Evolutionary conservation across 2,113 vertebrate genomes (phyloP).

Genomic region (Lophius piscatorius): DNA sequence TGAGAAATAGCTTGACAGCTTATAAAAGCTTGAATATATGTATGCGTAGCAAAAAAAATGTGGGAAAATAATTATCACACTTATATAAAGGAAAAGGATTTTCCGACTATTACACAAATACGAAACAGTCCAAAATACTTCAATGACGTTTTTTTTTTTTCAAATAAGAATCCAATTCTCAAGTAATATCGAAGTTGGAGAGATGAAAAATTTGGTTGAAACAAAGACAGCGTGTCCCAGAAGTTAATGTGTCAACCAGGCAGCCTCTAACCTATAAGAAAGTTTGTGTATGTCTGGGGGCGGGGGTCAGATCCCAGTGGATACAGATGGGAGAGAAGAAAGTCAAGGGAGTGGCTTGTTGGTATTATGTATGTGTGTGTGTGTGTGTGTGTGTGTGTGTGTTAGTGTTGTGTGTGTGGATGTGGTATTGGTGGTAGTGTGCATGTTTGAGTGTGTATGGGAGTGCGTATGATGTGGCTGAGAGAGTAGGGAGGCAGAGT

Average conservation of each 20-base stretch:
- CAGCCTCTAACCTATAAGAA: constrained; percentile 55
- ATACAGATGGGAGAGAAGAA: constrained; percentile 69
- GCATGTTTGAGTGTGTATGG: constrained; percentile 30
- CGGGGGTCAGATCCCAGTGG: constrained; percentile 52
- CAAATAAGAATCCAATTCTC: background rate
- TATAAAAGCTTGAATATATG: constrained; percentile 56
- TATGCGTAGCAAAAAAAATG: constrained; percentile 30
- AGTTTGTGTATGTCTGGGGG: constrained; percentile 17
- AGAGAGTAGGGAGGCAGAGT: constrained; percentile 61
- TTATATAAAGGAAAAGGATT: too few relatives aligned
- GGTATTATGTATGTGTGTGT: constrained; percentile 52
- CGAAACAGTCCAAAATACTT: too few relatives aligned
- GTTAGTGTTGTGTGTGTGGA: constrained; percentile 26
- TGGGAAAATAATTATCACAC: background rate
- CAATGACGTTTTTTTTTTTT: too few relatives aligned
- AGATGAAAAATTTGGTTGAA: constrained; percentile 29
- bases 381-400: constrained; percentile 27
- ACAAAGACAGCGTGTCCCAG: constrained; percentile 48
- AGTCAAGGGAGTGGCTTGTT: constrained; percentile 72
- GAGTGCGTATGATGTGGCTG: constrained; percentile 63
- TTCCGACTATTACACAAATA: too few relatives aligned
- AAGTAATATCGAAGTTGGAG: background rate
- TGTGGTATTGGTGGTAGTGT: constrained; percentile 41
- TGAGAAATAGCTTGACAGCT: constrained; percentile 22
- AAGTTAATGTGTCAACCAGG: constrained; percentile 73